Conservation (phyloP, 1,140 invertebrate genomes). For the Drosophila nannoptera region DNA sequence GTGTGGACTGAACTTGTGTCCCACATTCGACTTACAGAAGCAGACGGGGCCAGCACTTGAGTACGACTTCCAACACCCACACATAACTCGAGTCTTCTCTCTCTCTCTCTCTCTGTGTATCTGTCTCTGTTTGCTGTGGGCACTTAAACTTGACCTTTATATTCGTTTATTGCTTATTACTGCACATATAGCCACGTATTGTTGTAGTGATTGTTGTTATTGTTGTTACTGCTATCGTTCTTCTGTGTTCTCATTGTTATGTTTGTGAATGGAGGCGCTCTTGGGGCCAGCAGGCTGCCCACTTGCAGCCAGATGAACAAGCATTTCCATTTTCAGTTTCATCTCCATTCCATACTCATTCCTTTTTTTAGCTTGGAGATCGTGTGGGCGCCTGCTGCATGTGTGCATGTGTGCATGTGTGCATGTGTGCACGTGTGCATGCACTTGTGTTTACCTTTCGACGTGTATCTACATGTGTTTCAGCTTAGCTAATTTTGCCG, state of each 20-base stretch:
- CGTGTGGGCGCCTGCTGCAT: conserved; percentile 27
- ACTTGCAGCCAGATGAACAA: conserved; percentile 29
- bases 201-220: conserved; percentile 39
- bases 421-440: too few species aligned
- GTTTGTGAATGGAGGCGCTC: conserved; percentile 41
- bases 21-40: conserved; percentile 12
- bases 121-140: conserved; percentile 29
- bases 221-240: conserved; percentile 39
- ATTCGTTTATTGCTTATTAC: conserved; percentile 68
- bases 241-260: conserved; percentile 36
- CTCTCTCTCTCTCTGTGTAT: neutral
- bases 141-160: conserved; percentile 76
- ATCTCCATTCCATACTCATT: conserved; percentile 5
- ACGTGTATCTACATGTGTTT: conserved; percentile 24
- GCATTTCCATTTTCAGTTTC: conserved; percentile 31
- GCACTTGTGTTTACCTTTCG: conserved; percentile 15
- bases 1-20: conserved; percentile 19
- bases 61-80: conserved; percentile 19
- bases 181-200: conserved; percentile 46
- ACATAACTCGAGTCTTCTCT: neutral
- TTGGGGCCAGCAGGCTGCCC: conserved; percentile 27
- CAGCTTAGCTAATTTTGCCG: conserved; percentile 51
- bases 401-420: too few species aligned
- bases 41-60: conserved; percentile 2
- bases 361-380: conserved; percentile 8